A percentile compares a stretch with the other conserved stretches of the same genome.
phyloP scores from a whole-genome alignment of 2,797 vertebrate genomes.

The Thripadectes ignobilis region DNA sequence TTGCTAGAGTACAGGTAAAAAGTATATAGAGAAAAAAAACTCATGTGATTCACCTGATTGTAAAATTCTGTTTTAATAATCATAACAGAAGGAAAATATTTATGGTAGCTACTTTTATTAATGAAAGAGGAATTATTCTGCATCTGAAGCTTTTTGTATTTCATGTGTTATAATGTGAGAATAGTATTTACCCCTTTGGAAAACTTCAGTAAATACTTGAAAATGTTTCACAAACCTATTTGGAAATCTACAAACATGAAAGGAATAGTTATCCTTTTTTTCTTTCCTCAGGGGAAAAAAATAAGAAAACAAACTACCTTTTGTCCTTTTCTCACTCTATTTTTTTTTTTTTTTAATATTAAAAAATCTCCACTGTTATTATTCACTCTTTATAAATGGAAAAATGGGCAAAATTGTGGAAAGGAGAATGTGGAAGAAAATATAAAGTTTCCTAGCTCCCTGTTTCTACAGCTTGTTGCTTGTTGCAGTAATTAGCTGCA shows the following conservation, averaged over 20 bases:
- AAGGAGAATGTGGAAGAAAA: not conserved
- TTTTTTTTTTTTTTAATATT: not conserved
- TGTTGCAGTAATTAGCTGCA: not conserved
- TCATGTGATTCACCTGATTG: not conserved
- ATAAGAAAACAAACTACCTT: not conserved
- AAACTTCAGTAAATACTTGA: not conserved
- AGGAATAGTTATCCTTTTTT: not conserved
- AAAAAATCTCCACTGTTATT: not conserved
- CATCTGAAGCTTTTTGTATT: not conserved
- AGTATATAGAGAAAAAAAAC: not conserved
- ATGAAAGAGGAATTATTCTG: not conserved
- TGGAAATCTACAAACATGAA: not conserved
- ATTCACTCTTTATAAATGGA: not conserved
- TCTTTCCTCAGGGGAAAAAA: not conserved
- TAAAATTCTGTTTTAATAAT: not conserved
- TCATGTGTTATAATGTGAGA: not conserved
- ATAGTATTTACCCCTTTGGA: not conserved
- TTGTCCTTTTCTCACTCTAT: fast-evolving
- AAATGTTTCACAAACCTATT: not conserved
- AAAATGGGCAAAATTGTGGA: not conserved
- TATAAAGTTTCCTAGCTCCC: not conserved
- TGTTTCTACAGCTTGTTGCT: not conserved
- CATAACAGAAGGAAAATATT: not conserved
- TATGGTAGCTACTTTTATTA: not conserved
- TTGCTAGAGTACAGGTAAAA: not conserved